Evolutionary conservation across 2,113 vertebrate species (phyloP), one percentile per base, ranked within the genome.

Genomic region (Barbus barbus): DNA sequence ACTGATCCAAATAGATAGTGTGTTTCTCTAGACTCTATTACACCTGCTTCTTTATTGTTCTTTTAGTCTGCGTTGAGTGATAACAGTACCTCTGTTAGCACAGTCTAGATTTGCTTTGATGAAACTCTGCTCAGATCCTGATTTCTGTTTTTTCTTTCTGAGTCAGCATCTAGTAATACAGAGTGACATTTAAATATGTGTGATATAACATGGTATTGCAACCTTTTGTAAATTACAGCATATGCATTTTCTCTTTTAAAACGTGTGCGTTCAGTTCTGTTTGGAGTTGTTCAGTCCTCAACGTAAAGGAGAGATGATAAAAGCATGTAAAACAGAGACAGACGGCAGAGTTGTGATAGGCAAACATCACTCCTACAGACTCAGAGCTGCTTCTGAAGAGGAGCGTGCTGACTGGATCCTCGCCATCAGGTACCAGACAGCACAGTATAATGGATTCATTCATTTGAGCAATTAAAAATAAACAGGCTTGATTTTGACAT

Each of bases 241-340:
- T 61, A 24, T 73, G 74, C 28, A 12, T 18, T 20, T 83, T 20
- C 31, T 53, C 44, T 72, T 56, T 38, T 51, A 31, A 56, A 60
- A 46, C 84, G 38, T 86, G 89, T 89, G 85, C 82, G 31, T 46
- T 76, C 90, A 98, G 97, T 96, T 95, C 84, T 98, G 97, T 86
- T 95, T 99, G 89, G 97, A 98, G 91, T 92, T 99, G 81, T 97
- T 94, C 83, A 95, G 93, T 89, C 92, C 95, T 65, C 89, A 92
- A 81, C 93, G 91, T 89, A 95, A 94, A 86, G 98, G 97, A 31
- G 96, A 97, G 89, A 97, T 95, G 87, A 96, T 99, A 83, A 99
- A 99, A 91, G 97, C 97, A 41, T 99, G 98, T 90, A 99, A 99
- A 93, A 98, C 95, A 0, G 96, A 96, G 0, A 95, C 94, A 3